These are phyloP conservation scores for Volucella inanis DNA, from an alignment of 2,888 invertebrate genomes.

Conservation along the genomic window DNA sequence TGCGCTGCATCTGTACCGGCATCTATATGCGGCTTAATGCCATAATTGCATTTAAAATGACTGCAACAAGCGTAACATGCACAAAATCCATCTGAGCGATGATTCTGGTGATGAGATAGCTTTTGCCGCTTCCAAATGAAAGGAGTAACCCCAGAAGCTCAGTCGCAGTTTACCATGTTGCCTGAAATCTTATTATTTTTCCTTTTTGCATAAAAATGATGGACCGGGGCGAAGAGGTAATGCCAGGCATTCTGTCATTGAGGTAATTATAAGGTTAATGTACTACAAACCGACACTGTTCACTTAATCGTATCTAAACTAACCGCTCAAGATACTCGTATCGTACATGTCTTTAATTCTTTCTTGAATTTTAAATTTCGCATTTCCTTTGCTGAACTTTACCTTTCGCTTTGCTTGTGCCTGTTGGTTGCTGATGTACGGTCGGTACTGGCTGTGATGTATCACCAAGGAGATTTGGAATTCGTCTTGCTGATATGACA, in stretches of 20 bases:
- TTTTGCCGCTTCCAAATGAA: background rate
- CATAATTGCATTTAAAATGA: constrained; percentile 65
- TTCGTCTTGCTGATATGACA: constrained; percentile 60
- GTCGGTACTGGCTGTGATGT: constrained; percentile 33
- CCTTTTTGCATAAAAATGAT: constrained; percentile 27
- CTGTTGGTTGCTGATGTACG: background rate
- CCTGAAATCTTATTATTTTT: background rate
- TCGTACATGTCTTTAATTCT: constrained; percentile 26
- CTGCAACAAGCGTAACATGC: constrained; percentile 65
- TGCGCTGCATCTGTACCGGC: constrained; percentile 37
- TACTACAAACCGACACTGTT: constrained; percentile 62
- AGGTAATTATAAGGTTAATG: constrained; percentile 69
- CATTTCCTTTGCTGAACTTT: constrained; percentile 21
- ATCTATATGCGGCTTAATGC: constrained; percentile 48
- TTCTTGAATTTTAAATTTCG: constrained; percentile 11
- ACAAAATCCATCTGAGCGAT: constrained; percentile 63
- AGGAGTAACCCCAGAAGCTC: constrained; percentile 62
- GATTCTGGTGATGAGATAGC: constrained; percentile 49
- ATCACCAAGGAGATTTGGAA: constrained; percentile 44
- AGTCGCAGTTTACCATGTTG: constrained; percentile 4
- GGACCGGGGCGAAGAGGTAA: constrained; percentile 20
- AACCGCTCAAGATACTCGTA: constrained; percentile 57
- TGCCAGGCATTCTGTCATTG: constrained; percentile 54
- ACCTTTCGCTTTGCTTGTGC: constrained; percentile 42
- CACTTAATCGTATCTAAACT: constrained; percentile 67